A percentile compares a stretch with the other conserved stretches of the same genome.
Evolutionary conservation across 2,113 vertebrate species (phyloP).

Genomic region (Gnathonemus echidnorhynchus): DNA sequence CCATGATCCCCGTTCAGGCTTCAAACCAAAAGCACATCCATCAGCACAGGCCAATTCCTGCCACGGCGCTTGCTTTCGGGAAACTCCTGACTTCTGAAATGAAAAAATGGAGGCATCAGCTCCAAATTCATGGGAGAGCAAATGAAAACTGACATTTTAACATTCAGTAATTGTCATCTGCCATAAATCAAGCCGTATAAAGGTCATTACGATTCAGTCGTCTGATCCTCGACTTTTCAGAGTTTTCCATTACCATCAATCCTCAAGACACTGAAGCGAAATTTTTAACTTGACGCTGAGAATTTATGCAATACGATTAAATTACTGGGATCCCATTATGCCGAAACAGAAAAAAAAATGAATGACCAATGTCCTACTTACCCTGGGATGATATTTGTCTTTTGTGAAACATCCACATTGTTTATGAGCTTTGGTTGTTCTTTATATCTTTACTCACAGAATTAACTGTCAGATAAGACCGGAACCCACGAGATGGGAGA

Average conservation of each 20-base stretch:
- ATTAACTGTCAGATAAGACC: background rate
- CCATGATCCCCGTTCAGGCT: background rate
- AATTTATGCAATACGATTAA: background rate
- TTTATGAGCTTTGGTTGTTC: background rate
- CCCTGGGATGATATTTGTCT: background rate
- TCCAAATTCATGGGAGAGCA: background rate
- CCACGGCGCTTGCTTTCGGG: background rate
- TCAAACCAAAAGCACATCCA: background rate
- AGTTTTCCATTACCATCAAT: constrained; percentile 2
- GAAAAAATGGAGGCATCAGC: background rate
- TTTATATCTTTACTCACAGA: background rate
- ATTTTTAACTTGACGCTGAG: background rate
- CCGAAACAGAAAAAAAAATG: background rate
- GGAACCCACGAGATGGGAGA: background rate
- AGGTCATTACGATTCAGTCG: background rate
- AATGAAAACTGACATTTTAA: background rate
- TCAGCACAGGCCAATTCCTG: background rate
- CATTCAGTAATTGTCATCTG: background rate
- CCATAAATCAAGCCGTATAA: background rate
- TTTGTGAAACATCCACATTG: background rate
- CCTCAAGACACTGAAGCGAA: background rate
- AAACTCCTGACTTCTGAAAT: background rate
- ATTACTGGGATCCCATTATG: background rate
- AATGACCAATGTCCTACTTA: background rate
- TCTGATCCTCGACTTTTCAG: background rate